Percentiles rank a stretch among this genome's conserved stretches.
These are phyloP conservation scores for Ornithoptera priamus DNA, from an alignment of 2,888 invertebrate genomes.

Conservation along the genomic window DNA sequence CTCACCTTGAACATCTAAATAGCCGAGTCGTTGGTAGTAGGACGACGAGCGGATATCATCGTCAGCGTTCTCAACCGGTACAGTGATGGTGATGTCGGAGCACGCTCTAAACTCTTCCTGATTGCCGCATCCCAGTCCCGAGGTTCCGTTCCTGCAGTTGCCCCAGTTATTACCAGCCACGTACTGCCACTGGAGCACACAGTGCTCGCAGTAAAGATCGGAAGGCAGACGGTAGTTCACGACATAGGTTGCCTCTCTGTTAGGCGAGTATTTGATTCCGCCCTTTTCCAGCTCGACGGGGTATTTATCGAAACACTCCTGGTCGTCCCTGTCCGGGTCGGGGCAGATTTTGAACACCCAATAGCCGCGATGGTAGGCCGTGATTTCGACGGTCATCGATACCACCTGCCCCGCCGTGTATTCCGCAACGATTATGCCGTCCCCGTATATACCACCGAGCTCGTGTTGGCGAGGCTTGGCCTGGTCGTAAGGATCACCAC, in stretches of 20 bases:
- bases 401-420: conserved; percentile 84
- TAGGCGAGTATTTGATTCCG: conserved; percentile 83
- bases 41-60: conserved; percentile 32
- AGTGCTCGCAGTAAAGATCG: conserved; percentile 86
- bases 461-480: conserved; percentile 86
- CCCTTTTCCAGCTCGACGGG: conserved; percentile 79
- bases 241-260: conserved; percentile 84
- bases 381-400: conserved; percentile 86
- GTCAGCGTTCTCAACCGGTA: conserved; percentile 46
- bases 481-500: conserved; percentile 89
- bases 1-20: conserved; percentile 38
- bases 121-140: conserved; percentile 89
- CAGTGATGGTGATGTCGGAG: conserved; percentile 86
- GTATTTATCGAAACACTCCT: conserved; percentile 87
- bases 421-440: conserved; percentile 85
- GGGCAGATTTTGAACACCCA: conserved; percentile 91
- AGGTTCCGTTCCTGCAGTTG: conserved; percentile 82
- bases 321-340: conserved; percentile 82
- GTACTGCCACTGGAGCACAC: conserved; percentile 93
- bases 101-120: conserved; percentile 93
- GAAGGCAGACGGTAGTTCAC: conserved; percentile 81
- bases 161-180: conserved; percentile 93
- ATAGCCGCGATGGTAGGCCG: conserved; percentile 90
- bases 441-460: conserved; percentile 88
- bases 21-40: conserved; percentile 43